Base-by-base conservation (phyloP, 1,140 invertebrate species). In the Papilio polytes region DNA sequence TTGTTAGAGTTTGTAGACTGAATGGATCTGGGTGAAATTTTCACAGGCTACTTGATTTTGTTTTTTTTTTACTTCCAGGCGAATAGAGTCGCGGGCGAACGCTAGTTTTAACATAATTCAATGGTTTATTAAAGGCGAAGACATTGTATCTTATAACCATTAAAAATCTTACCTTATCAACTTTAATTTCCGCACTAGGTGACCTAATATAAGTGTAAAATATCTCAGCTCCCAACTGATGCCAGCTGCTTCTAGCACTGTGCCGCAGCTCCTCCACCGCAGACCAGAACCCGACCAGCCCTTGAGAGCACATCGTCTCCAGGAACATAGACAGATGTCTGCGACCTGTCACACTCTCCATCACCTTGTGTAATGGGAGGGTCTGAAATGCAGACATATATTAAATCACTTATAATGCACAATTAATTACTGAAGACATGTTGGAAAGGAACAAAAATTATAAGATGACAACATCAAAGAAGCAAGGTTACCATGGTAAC, bases 151-250 rank as follows among this genome's bases (percentile, higher is more conserved):
- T 9, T 7, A 7, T 8, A 8, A 7, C n/a, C 20, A 10, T 10
- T 10, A 63, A 70, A 15, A 20, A 8, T 76, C 81, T 36, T 86
- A 95, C 95, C 93, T 97, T 98, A 87, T 97, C 97, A 70, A 97
- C 96, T 95, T 98, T 97, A 80, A 98, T 97, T 89, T 97, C 97
- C 1, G 97, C 97, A 80, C 96, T 97, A 8, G 97, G 97, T 72
- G 97, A 97, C 81, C 97, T 96, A 81, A 98, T 97, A 86, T 98
- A 98, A 15, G 97, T 98, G 86, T 98, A 98, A 94, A 98, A 98
- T 84, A 98, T 98, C 90, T 98, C 98, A 46, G 97, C 97, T 15
- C 97, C 98, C n/a, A 98, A 92, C 84, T 98, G 98, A 94, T 98
- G 98, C 96, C 97, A 98, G 80, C 96, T 96, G 78, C 96, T 97